phyloP scores from a whole-genome alignment of 2,113 vertebrate species.

The Sciurus niger region DNA sequence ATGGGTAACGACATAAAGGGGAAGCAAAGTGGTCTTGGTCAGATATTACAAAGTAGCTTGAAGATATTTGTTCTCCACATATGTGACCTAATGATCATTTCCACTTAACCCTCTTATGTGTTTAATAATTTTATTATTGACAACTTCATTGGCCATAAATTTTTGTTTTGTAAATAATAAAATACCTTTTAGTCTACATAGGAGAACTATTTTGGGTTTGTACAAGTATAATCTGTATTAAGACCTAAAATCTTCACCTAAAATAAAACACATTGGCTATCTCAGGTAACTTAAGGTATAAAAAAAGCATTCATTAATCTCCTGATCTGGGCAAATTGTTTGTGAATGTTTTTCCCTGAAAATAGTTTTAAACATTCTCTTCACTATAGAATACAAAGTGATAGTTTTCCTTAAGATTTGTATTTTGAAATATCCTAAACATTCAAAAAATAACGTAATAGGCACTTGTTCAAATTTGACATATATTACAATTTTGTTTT shows the following conservation, averaged over 20 bases:
- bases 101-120: background rate
- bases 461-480: background rate
- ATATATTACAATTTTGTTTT: slow-evolving; percentile 43
- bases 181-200: background rate
- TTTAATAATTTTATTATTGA: slow-evolving; percentile 44
- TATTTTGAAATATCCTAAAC: slow-evolving; percentile 17
- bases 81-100: background rate
- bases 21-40: background rate
- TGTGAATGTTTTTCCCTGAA: slow-evolving; percentile 47
- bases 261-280: background rate
- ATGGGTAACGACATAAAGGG: background rate
- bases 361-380: background rate
- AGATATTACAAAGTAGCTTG: slow-evolving; percentile 26
- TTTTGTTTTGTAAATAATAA: slow-evolving; percentile 26
- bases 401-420: slow-evolving; percentile 17
- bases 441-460: background rate
- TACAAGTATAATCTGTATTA: background rate
- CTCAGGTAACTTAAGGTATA: background rate
- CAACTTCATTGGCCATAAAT: background rate
- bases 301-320: slow-evolving; percentile 13
- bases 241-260: slow-evolving; percentile 4
- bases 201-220: background rate
- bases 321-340: background rate
- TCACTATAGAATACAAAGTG: background rate
- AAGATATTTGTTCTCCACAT: background rate